These are phyloP conservation scores for Bombus waltoni DNA, from an alignment of 1,140 invertebrate genomes.

Conservation along the genomic window DNA sequence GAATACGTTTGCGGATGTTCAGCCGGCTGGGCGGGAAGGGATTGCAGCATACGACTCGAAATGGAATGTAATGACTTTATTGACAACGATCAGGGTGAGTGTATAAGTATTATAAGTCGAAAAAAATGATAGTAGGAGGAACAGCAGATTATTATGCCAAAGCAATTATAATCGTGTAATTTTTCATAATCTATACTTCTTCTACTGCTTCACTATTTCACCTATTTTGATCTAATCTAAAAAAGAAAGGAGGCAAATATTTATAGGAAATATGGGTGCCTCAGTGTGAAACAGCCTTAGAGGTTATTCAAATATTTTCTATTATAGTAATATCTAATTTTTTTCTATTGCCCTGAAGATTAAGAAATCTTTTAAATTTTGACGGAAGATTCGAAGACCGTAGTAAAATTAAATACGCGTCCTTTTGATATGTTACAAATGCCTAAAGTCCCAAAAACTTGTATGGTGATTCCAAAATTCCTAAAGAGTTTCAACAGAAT, in stretches of 20 bases:
- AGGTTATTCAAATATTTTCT: too few relatives aligned
- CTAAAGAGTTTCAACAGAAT: neutral
- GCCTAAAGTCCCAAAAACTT: too few relatives aligned
- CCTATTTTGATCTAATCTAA: too few relatives aligned
- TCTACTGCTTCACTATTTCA: neutral
- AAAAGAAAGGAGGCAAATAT: too few relatives aligned
- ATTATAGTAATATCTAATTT: too few relatives aligned
- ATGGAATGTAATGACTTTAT: constrained; percentile 96
- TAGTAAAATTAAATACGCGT: too few relatives aligned
- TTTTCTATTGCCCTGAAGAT: too few relatives aligned
- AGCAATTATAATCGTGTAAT: neutral
- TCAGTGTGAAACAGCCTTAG: too few relatives aligned
- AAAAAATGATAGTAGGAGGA: neutral
- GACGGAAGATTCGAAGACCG: too few relatives aligned
- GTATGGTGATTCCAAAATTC: neutral
- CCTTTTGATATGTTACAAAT: too few relatives aligned
- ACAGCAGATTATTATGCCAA: neutral
- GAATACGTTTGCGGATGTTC: constrained; percentile 96
- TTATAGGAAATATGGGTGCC: too few relatives aligned
- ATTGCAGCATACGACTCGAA: constrained; percentile 95
- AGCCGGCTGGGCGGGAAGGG: constrained; percentile 94
- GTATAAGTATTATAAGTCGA: neutral
- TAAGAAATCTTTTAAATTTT: too few relatives aligned
- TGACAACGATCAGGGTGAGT: constrained; percentile 97
- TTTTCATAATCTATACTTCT: neutral